A percentile compares a stretch with the other conserved stretches of the same genome.
Evolutionary conservation across 2,797 vertebrate genomes (phyloP).

Genomic region (Limosa lapponica): DNA sequence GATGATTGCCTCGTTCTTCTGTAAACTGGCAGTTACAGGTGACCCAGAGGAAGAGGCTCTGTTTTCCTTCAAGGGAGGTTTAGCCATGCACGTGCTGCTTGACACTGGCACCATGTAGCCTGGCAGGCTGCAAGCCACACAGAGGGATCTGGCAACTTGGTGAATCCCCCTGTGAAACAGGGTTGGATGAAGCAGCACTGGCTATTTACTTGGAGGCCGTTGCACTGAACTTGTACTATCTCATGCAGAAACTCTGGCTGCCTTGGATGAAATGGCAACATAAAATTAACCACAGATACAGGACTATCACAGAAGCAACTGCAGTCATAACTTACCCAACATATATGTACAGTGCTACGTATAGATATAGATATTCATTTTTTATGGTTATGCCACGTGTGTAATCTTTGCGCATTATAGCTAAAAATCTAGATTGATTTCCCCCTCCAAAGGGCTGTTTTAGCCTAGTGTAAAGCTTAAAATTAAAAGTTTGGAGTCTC

Average conservation of each 20-base stretch:
- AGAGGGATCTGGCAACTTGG: rapidly evolving
- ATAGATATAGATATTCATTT: not conserved
- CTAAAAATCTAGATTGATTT: not conserved
- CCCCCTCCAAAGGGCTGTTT: not conserved
- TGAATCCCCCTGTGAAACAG: rapidly evolving
- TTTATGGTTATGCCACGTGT: not conserved
- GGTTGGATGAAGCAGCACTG: not conserved
- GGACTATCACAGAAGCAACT: not conserved
- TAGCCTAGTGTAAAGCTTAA: not conserved
- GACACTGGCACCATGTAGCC: rapidly evolving
- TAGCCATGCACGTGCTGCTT: not conserved
- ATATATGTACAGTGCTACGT: not conserved
- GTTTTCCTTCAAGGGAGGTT: not conserved
- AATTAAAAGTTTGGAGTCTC: constrained; percentile 9
- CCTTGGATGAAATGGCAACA: not conserved
- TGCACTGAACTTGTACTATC: not conserved
- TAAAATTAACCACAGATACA: not conserved
- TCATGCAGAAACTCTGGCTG: rapidly evolving
- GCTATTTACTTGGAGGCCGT: rapidly evolving
- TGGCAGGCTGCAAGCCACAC: not conserved
- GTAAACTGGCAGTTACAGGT: not conserved
- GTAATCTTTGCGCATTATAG: not conserved
- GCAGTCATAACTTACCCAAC: not conserved
- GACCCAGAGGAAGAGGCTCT: not conserved
- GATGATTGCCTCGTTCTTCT: not conserved